Conservation (phyloP, 2,113 vertebrate genomes). For the Tachuris rubrigastra region DNA sequence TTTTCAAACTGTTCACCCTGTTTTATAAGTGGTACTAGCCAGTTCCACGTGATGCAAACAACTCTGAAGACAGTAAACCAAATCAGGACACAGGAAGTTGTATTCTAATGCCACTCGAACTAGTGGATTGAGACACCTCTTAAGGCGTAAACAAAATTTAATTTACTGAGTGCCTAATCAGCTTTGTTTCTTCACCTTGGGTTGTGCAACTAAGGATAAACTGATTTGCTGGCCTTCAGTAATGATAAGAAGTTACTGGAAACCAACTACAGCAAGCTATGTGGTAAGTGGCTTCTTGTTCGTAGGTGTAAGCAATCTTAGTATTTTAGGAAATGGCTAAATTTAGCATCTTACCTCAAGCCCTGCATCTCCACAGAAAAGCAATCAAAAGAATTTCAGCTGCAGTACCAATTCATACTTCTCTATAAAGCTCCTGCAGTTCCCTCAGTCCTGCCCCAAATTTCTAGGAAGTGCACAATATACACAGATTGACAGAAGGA, state of each 20-base stretch:
- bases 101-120: not conserved
- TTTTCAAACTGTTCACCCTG: not conserved
- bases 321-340: not conserved
- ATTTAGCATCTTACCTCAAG: not conserved
- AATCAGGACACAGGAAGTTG: not conserved
- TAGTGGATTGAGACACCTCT: not conserved
- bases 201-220: conserved; percentile 36
- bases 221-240: conserved; percentile 11
- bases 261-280: not conserved
- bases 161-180: conserved; percentile 53
- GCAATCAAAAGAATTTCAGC: not conserved
- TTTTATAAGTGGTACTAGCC: not conserved
- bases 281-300: not conserved
- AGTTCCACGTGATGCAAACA: not conserved
- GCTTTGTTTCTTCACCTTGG: conserved; percentile 49
- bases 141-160: conserved; percentile 41
- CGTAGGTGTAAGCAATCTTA: not conserved
- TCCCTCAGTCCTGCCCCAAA: not conserved
- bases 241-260: not conserved
- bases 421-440: not conserved
- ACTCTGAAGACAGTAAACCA: not conserved
- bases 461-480: not conserved
- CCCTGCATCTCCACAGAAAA: not conserved
- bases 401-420: not conserved
- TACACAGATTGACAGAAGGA: not conserved